Conservation (phyloP, 2,113 vertebrate species). For the Columba livia region DNA sequence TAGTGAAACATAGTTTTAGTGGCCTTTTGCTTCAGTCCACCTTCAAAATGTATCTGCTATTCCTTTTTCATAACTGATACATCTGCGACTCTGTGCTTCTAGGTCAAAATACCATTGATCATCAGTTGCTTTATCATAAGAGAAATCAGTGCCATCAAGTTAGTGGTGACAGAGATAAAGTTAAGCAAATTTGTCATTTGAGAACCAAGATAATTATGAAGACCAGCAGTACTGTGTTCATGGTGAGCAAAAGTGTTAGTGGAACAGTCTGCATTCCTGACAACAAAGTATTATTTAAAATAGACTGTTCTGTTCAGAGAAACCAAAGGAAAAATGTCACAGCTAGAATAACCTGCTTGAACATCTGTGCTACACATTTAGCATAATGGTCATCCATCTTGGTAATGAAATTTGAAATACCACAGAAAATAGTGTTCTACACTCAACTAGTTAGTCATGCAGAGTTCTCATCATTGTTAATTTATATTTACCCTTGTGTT, state of each 20-base stretch:
- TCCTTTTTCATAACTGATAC: neutral
- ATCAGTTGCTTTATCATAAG: neutral
- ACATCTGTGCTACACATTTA: neutral
- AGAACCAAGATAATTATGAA: neutral
- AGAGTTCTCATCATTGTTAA: neutral
- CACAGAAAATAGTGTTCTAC: neutral
- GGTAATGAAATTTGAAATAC: neutral
- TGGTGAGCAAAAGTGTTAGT: neutral
- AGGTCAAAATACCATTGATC: neutral
- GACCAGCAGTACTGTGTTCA: neutral
- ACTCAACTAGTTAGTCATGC: neutral
- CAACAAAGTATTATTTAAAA: neutral
- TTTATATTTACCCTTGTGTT: neutral
- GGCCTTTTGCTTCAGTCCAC: neutral
- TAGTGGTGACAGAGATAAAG: neutral
- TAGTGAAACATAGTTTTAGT: neutral
- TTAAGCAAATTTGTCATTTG: neutral
- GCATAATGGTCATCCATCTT: neutral
- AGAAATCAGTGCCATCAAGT: neutral
- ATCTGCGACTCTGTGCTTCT: neutral
- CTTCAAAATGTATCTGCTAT: neutral
- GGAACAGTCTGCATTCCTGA: neutral
- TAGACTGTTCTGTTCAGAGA: neutral
- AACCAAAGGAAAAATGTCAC: neutral
- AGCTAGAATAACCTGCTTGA: neutral